These are phyloP conservation scores for Pterocles burchelli DNA, from an alignment of 2,113 vertebrate genomes.

Conservation along the genomic window DNA sequence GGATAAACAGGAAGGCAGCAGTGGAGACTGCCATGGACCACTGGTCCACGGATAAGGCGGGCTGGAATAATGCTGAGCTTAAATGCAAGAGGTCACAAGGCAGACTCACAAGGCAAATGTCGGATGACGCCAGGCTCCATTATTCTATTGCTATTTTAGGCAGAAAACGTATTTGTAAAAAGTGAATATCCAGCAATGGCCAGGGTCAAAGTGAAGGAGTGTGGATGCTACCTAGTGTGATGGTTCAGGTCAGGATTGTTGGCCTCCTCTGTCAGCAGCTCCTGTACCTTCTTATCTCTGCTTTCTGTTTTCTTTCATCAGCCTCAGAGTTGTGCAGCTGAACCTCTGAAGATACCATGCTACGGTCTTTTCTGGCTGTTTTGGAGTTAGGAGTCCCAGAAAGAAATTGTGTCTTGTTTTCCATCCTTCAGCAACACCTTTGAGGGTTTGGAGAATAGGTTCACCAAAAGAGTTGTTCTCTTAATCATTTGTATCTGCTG, in stretches of 20 bases:
- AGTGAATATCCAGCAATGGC: neutral
- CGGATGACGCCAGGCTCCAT: neutral
- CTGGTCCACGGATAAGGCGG: neutral
- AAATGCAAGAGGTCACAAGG: neutral
- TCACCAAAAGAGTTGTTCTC: neutral
- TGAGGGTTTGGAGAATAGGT: neutral
- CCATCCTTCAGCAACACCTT: neutral
- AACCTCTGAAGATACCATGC: neutral
- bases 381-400: neutral
- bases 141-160: neutral
- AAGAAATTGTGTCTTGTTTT: neutral
- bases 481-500: neutral
- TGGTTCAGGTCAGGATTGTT: neutral
- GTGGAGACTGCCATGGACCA: neutral
- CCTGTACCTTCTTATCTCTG: neutral
- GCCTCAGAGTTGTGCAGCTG: neutral
- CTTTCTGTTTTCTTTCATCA: neutral
- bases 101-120: neutral
- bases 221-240: neutral
- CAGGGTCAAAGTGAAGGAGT: neutral
- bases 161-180: neutral
- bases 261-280: neutral
- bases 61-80: neutral
- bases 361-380: neutral
- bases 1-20: neutral